Percentiles rank a stretch among this genome's conserved stretches.
Conservation (phyloP, 2,113 vertebrate genomes). For the Phrynosoma platyrhinos region DNA sequence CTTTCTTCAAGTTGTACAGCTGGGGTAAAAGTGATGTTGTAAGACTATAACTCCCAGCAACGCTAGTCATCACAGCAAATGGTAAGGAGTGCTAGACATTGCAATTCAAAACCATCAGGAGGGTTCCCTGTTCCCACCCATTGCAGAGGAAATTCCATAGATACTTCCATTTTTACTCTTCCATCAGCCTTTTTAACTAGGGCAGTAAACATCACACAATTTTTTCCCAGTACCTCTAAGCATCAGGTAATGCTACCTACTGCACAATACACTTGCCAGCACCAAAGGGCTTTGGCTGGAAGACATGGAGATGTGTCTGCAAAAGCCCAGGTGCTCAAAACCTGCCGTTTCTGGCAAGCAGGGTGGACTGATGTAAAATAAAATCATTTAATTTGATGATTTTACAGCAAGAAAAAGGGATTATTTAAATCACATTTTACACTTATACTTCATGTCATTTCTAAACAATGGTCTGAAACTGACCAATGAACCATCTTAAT, state of each 20-base stretch:
- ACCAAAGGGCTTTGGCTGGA: neutral
- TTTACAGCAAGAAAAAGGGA: neutral
- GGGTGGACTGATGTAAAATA: neutral
- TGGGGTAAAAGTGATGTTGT: neutral
- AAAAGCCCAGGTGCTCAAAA: neutral
- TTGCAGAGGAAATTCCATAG: neutral
- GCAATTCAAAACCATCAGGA: no score
- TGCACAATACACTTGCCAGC: neutral
- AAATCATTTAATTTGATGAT: neutral
- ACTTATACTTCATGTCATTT: neutral
- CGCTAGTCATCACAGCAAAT: no score
- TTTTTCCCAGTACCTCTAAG: neutral
- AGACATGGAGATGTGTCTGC: neutral
- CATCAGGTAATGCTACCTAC: neutral
- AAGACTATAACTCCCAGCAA: no score
- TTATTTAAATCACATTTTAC: neutral
- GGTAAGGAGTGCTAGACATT: no score
- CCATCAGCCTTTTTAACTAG: neutral
- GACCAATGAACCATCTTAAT: neutral
- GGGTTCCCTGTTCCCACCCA: no score
- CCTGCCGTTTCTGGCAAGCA: neutral
- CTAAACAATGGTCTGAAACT: neutral
- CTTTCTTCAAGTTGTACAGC: neutral
- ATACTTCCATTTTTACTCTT: neutral
- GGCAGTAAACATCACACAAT: neutral